Percentiles rank a stretch among this genome's conserved stretches.
Evolutionary conservation across 2,113 vertebrate species (phyloP).

Genomic region (Platysteira castanea): DNA sequence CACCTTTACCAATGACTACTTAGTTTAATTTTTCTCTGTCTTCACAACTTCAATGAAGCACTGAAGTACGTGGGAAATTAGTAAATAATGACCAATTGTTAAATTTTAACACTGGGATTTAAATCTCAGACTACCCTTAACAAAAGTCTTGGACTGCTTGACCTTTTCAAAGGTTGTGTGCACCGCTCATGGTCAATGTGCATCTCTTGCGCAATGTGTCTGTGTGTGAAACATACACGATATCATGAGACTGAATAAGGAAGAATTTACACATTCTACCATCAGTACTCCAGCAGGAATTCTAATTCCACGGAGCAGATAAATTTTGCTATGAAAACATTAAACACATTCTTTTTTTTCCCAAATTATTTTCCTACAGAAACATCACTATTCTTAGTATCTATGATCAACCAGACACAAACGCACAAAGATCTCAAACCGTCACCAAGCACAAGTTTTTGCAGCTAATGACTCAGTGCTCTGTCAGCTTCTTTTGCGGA

Average conservation of each 20-base stretch:
- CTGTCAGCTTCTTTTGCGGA: not conserved
- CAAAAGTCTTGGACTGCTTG: not conserved
- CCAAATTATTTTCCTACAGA: not conserved
- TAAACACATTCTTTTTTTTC: not conserved
- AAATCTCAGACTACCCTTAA: not conserved
- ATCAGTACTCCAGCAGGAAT: not conserved
- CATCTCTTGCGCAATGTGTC: not conserved
- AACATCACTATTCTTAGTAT: not conserved
- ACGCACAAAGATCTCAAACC: not conserved
- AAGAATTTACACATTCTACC: not conserved
- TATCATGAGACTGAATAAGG: not conserved
- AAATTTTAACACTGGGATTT: not conserved
- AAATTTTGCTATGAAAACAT: not conserved
- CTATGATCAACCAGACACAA: not conserved
- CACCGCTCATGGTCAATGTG: not conserved
- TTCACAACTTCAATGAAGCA: not conserved
- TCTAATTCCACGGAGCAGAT: not conserved
- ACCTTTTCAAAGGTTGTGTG: not conserved
- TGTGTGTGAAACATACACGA: not conserved
- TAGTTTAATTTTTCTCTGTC: not conserved
- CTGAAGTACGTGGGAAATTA: not conserved
- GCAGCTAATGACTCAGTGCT: not conserved
- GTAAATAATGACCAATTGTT: not conserved
- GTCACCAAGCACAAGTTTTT: not conserved
- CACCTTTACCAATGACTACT: not conserved